phyloP scores from a whole-genome alignment of 1,140 invertebrate genomes.

The Pseudoatta argentina region DNA sequence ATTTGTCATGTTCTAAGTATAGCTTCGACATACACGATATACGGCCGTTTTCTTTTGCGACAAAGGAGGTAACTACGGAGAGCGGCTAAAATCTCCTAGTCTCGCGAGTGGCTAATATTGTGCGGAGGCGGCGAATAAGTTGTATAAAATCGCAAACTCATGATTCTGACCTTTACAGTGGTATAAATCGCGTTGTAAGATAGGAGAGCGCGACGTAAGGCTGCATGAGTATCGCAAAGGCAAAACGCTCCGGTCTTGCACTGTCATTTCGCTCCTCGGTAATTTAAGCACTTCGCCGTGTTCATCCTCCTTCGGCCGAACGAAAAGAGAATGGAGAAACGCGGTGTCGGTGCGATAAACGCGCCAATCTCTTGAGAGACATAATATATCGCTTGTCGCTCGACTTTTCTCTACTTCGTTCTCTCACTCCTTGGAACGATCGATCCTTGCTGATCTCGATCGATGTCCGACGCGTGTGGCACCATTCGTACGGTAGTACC shows the following conservation, averaged over 20 bases:
- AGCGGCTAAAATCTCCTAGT: slow-evolving; percentile 20
- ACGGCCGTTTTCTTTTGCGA: background rate
- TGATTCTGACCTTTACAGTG: slow-evolving; percentile 54
- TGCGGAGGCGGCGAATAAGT: slow-evolving; percentile 14
- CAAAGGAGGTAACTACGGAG: background rate
- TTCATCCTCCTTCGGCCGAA: slow-evolving; percentile 21
- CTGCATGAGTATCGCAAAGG: slow-evolving; percentile 1
- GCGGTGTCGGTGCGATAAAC: slow-evolving; percentile 32
- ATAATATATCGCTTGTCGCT: slow-evolving; percentile 39
- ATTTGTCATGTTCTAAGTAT: background rate
- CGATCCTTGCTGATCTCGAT: slow-evolving; percentile 19
- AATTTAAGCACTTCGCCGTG: slow-evolving; percentile 29
- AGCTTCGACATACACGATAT: background rate
- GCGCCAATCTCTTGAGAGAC: slow-evolving; percentile 24
- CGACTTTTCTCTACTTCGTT: background rate
- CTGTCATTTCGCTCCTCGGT: slow-evolving; percentile 40
- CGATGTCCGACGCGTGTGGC: background rate
- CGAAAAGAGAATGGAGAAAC: slow-evolving; percentile 43
- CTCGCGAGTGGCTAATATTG: slow-evolving; percentile 27
- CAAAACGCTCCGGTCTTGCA: background rate
- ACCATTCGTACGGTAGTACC: background rate
- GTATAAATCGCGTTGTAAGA: slow-evolving; percentile 41
- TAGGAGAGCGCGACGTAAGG: slow-evolving; percentile 18
- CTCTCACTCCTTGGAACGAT: background rate
- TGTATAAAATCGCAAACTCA: slow-evolving; percentile 45